Evolutionary conservation across 1,140 invertebrate species (phyloP), one percentile per base, ranked within the genome.

Genomic region (Thalassaphorura encarpata): DNA sequence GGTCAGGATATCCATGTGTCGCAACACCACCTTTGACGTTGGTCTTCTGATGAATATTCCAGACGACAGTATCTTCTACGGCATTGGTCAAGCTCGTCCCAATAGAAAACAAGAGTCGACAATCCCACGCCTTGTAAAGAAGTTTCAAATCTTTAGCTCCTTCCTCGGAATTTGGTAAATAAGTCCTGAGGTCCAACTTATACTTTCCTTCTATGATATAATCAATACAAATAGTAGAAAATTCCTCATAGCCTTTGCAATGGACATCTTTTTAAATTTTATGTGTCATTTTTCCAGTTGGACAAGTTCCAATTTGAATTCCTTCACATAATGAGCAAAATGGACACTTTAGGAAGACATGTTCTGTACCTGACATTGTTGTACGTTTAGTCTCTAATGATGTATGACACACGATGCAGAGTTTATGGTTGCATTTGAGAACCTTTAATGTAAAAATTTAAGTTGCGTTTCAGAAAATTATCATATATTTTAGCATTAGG

Each of bases 401-500:
- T 23, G 28, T n/a, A 24, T 52, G 31, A 19, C 49, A 52, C 5
- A 13, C 18, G 5, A 15, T 16, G 26, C 49, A 52, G 6, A 52
- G 8, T 52, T 52, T 39, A 19, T 52, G 49, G 18, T 5, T 8
- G 26, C 49, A 52, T 4, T 4, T 11, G 19, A 52, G 49, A 5
- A 16, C 23, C 49, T 52, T 18, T 16, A 48, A 24, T 13, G 24
- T 79, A 81, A 84, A n/a, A n/a, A n/a, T n/a, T n/a, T n/a, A n/a
- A n/a, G n/a, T n/a, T n/a, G n/a, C n/a, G n/a, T n/a, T n/a, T n/a
- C n/a, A n/a, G n/a, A n/a, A n/a, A n/a, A n/a, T n/a, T n/a, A n/a
- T n/a, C n/a, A n/a, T n/a, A n/a, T n/a, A n/a, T n/a, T n/a, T n/a
- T n/a, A n/a, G n/a, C n/a, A n/a, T n/a, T n/a, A n/a, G n/a, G n/a